Base-by-base conservation (phyloP, 2,888 invertebrate genomes). In the Acleris sparsana region DNA sequence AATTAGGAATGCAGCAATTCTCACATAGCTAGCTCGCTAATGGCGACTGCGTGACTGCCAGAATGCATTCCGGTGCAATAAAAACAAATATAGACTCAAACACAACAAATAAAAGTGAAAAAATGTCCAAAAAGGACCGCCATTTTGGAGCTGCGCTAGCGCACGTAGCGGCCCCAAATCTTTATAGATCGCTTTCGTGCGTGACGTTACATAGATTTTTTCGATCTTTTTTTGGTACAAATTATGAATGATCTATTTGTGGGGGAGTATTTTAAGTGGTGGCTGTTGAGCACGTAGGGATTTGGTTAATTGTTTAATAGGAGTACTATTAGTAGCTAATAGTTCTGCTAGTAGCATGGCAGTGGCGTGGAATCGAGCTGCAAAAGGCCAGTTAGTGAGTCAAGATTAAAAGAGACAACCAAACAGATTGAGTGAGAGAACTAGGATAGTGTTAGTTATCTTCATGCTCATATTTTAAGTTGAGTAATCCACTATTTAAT, bases 111-210 rank as follows among this genome's bases (percentile, higher is more conserved):
- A 88, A 82, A 81, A 76, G 53, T 65, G 74, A 84, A 88, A 86
- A 88, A 85, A 82, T 75, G 48, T 65, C 60, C 70, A 81, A 84
- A 85, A 80, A 75, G 72, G 62, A 70, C 83, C 76, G 84, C 86
- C 83, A 82, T 82, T 62, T 80, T 79, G 72, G 73, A 74, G 73
- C 69, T 63, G 73, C 82, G 82, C 75, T 74, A 73, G 80, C 87
- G 87, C 89, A 88, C 89, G 87, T 86, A 73, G 80, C 73, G 67
- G 53, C 18, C 77, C 77, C 80, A 88, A 89, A 89, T 87, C 89
- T 83, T 89, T 83, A 92, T 85, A 86, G 91, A 92, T 92, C 86
- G 89, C 72, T 91, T 92, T 89, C 75, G 89, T 90, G 88, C 92
- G 92, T 92, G 92, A 88, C 80, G 73, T 80, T 79, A 68, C 67